Conservation (phyloP, 23 tunicate species). For the Halocynthia roretzi region DNA sequence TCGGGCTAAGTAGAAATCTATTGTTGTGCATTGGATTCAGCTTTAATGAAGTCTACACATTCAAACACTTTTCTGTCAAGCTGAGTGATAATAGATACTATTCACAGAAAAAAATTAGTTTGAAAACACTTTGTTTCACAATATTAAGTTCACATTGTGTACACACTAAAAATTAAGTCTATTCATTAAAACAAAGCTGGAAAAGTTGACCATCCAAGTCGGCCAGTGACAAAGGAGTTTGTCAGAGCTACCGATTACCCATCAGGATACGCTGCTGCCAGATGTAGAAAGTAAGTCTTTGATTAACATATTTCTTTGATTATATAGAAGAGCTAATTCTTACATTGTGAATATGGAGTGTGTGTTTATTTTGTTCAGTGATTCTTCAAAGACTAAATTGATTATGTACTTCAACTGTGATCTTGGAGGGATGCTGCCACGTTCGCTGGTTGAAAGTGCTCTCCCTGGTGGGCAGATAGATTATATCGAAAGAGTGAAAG, state of each 20-base stretch:
- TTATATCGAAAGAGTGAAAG: conserved; percentile 14
- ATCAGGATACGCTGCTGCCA: conserved; percentile 13
- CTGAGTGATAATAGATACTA: too few relatives aligned
- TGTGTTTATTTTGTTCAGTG: not conserved
- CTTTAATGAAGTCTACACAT: too few relatives aligned
- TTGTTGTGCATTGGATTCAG: too few relatives aligned
- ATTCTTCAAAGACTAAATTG: conserved; percentile 5
- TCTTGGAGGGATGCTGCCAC: conserved; percentile 16
- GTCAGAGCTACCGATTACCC: conserved; percentile 19
- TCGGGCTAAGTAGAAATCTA: too few relatives aligned
- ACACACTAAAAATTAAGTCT: too few relatives aligned
- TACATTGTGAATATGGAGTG: too few relatives aligned
- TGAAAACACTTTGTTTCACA: too few relatives aligned
- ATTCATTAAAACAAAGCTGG: not conserved
- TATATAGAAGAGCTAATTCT: too few relatives aligned
- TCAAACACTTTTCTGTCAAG: too few relatives aligned
- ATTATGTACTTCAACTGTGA: conserved; percentile 4
- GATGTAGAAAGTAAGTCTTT: not conserved
- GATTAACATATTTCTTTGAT: too few relatives aligned
- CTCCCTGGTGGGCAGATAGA: conserved; percentile 1
- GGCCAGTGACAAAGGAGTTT: conserved; percentile 1
- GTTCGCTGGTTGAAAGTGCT: conserved; percentile 11
- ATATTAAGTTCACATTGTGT: too few relatives aligned
- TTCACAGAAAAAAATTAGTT: too few relatives aligned
- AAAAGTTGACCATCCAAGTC: conserved; percentile 1